These are phyloP conservation scores for Acanthacorydalis orientalis DNA, from an alignment of 2,888 invertebrate species.

Conservation along the genomic window DNA sequence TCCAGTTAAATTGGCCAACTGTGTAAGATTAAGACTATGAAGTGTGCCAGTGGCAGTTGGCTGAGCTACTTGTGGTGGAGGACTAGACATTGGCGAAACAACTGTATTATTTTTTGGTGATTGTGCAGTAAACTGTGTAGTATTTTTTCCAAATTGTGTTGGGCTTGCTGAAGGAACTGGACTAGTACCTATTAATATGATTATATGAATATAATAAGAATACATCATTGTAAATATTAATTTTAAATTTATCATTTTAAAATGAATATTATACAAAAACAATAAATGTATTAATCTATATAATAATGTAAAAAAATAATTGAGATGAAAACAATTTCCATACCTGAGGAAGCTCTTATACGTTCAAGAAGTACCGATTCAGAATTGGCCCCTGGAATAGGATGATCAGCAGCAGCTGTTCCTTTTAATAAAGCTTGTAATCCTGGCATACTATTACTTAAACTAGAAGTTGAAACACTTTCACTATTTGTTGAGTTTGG, in stretches of 20 bases:
- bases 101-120: slow-evolving; percentile 18
- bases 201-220: too few species aligned
- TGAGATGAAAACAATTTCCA: slow-evolving; percentile 7
- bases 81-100: slow-evolving; percentile 42
- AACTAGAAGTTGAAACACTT: slow-evolving; percentile 6
- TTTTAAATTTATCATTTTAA: too few species aligned
- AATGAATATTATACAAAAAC: too few species aligned
- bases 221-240: too few species aligned
- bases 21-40: slow-evolving; percentile 58
- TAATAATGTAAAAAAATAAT: background rate
- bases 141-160: slow-evolving; percentile 14
- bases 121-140: slow-evolving; percentile 10
- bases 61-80: slow-evolving; percentile 26
- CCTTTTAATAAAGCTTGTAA: slow-evolving; percentile 39
- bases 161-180: slow-evolving; percentile 15
- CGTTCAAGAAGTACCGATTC: slow-evolving; percentile 33
- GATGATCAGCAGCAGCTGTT: slow-evolving; percentile 40
- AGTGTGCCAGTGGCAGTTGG: slow-evolving; percentile 26
- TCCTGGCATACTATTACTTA: slow-evolving; percentile 24
- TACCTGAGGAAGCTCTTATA: slow-evolving; percentile 28
- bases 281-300: too few species aligned
- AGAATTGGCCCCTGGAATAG: slow-evolving; percentile 34
- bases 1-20: slow-evolving; percentile 48
- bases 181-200: slow-evolving; percentile 5
- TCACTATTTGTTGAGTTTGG: background rate